Base-by-base conservation (phyloP, 2,888 invertebrate genomes). In the Morpho achilles region DNA sequence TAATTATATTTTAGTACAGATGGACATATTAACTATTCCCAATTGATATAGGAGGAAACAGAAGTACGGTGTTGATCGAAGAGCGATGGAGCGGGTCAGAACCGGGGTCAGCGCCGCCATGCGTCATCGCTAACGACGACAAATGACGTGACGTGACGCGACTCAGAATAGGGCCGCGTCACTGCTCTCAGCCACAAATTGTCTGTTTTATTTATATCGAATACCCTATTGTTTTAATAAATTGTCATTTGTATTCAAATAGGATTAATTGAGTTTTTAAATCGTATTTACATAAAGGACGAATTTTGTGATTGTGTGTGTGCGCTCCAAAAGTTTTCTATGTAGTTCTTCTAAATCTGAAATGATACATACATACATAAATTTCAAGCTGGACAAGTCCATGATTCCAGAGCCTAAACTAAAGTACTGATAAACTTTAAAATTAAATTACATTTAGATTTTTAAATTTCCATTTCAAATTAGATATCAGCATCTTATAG, bases 41-140 rank as follows among this genome's bases (percentile, higher is more conserved):
- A 53, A 53, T 53, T 40, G 53, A 9, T 41, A 53, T 5, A 53
- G 53, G 41, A 53, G 48, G 45, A 52, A 52, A 48, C 47, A 44
- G 48, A 42, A 45, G 45, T 62, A 60, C 65, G 55, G 69, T 71
- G 66, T 73, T 80, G 83, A 80, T 80, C 74, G 78, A 82, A 88
- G 88, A 89, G 76, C 80, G 85, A 89, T 89, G 85, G 79, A 74
- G 76, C 75, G 75, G 85, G 89, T 85, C 85, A 80, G 66, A 69
- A 65, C 66, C 71, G 79, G 79, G 88, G 88, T 88, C 89, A 86
- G 77, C 78, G 70, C 67, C 79, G 84, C 76, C 85, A 83, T 90
- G 82, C 83, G 87, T 89, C 90, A 89, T 90, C 84, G 79, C 82
- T 90, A 90, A 88, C 82, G 88, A 90, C 88, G 90, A 89, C 88